Evolutionary conservation across 2,888 invertebrate species (phyloP).

Genomic region (Tanytarsus gracilentus): DNA sequence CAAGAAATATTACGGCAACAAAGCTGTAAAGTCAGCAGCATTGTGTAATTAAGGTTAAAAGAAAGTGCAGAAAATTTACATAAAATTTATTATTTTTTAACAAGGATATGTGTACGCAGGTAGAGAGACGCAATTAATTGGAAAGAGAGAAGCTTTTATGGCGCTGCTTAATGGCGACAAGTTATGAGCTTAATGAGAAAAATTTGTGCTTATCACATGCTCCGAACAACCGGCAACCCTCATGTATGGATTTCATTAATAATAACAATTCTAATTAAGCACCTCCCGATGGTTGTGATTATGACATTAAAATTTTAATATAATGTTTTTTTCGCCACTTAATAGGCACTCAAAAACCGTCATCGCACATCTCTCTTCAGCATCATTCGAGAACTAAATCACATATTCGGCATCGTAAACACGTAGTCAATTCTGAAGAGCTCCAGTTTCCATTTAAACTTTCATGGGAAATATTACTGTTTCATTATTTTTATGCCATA

Average conservation of each 20-base stretch:
- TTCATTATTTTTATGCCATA: no score
- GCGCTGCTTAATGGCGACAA: no score
- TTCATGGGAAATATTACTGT: not conserved
- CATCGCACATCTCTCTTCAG: no score
- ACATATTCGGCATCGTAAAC: not conserved
- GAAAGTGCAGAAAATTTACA: constrained; percentile 23
- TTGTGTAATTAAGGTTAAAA: constrained; percentile 28
- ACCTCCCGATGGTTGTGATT: constrained; percentile 8
- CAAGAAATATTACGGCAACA: no score
- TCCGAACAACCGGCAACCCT: no score
- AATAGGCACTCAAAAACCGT: constrained; percentile 15
- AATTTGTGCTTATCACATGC: no score
- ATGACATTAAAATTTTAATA: constrained; percentile 25
- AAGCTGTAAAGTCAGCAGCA: constrained; percentile 22
- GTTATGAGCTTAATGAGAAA: no score
- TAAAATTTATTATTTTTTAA: constrained; percentile 29
- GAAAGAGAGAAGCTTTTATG: no score
- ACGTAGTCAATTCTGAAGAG: no score
- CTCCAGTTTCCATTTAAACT: not conserved
- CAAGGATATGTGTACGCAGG: not conserved
- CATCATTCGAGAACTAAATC: not conserved
- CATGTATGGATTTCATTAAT: constrained; percentile 15
- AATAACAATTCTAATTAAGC: constrained; percentile 21
- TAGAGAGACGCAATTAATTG: not conserved
- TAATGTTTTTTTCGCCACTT: constrained; percentile 1